Conservation (phyloP, 2,888 invertebrate genomes). For the Pyrocoelia pectoralis region DNA sequence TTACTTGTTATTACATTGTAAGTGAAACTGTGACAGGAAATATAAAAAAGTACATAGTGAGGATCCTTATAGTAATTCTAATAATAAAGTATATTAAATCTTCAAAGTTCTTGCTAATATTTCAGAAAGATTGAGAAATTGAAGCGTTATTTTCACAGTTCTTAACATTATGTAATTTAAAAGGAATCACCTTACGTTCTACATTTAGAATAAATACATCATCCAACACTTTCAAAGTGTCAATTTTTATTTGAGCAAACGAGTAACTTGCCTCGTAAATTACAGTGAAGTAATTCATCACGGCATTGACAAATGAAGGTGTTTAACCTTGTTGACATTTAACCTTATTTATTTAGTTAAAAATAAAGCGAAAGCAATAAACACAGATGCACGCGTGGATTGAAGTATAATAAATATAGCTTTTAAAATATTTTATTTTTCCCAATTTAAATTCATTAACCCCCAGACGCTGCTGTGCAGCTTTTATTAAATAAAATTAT, state of each 20-base stretch:
- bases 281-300: conserved; percentile 10
- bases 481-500: not conserved
- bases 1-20: no score
- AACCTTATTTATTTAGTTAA: conserved; percentile 14
- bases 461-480: not conserved
- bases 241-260: not conserved
- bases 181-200: not conserved
- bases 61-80: no score
- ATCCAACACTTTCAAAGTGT: not conserved
- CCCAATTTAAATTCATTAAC: conserved; percentile 1
- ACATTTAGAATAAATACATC: not conserved
- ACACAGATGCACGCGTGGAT: not conserved
- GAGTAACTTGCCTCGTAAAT: not conserved
- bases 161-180: not conserved
- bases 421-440: not conserved
- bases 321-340: conserved; percentile 31
- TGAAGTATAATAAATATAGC: not conserved
- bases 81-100: no score
- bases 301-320: conserved; percentile 25
- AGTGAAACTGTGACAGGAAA: no score
- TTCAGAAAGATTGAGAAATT: not conserved
- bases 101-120: not conserved
- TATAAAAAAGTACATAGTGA: no score
- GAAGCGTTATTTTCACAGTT: not conserved
- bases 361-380: not conserved